Conservation (phyloP, 2,888 invertebrate species). For the Lepidocyrtinus sp. region DNA sequence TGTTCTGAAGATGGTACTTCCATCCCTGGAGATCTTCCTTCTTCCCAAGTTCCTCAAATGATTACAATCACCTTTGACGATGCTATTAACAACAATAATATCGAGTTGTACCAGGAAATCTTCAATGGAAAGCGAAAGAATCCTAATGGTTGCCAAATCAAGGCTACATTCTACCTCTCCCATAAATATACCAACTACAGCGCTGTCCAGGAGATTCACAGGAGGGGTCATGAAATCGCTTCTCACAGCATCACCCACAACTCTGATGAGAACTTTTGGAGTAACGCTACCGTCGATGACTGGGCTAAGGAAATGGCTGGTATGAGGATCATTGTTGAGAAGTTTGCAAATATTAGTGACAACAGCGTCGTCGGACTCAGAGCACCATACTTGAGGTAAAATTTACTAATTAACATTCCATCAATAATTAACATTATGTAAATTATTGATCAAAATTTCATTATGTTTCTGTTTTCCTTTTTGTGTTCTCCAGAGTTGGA, state of each 20-base stretch:
- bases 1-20: constrained; percentile 93
- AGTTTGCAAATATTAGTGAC: constrained; percentile 93
- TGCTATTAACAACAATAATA: constrained; percentile 95
- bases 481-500: constrained; percentile 83
- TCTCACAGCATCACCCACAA: constrained; percentile 96
- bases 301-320: constrained; percentile 98
- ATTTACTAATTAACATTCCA: too few species aligned
- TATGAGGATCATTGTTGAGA: constrained; percentile 86
- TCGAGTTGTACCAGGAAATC: constrained; percentile 92
- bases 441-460: too few species aligned
- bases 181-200: constrained; percentile 93
- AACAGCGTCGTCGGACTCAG: constrained; percentile 91
- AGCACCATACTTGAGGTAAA: constrained; percentile 91
- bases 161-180: constrained; percentile 91
- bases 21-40: constrained; percentile 77
- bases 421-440: too few species aligned
- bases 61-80: constrained; percentile 95
- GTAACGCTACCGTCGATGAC: constrained; percentile 90
- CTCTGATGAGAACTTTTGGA: constrained; percentile 93
- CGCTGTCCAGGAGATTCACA: constrained; percentile 84
- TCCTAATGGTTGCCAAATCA: constrained; percentile 94
- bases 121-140: constrained; percentile 91
- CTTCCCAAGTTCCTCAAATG: constrained; percentile 85
- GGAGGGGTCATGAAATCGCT: constrained; percentile 94
- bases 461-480: too few species aligned